Evolutionary conservation across 2,797 vertebrate genomes (phyloP).

Genomic region (Gymnodraco acuticeps): DNA sequence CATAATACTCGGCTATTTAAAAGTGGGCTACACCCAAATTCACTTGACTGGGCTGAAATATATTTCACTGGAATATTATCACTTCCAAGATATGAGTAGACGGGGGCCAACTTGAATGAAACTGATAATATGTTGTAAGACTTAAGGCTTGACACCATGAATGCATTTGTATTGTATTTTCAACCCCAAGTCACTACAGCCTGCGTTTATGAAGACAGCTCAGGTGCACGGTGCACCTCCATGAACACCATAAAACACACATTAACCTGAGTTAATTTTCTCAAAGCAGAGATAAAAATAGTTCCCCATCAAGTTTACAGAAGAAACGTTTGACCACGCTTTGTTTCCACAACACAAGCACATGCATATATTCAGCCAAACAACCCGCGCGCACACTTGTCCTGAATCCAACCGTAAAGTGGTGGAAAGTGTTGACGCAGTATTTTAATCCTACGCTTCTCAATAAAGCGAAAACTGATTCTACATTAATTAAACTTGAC

Average conservation of each 20-base stretch:
- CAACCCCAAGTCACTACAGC: neutral
- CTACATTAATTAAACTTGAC: conserved; percentile 14
- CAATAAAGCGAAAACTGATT: neutral
- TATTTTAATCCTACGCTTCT: neutral
- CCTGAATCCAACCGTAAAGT: conserved; percentile 16
- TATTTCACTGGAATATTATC: conserved; percentile 29
- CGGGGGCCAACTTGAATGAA: neutral
- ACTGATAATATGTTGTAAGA: conserved; percentile 3
- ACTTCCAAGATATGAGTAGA: conserved; percentile 1
- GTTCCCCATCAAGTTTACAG: neutral
- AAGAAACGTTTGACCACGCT: neutral
- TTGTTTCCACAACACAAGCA: neutral
- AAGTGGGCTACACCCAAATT: conserved; percentile 57
- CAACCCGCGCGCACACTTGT: conserved; percentile 24
- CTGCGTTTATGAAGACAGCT: neutral
- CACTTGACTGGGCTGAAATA: conserved; percentile 12
- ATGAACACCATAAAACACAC: neutral
- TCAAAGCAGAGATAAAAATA: neutral
- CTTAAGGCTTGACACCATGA: no score
- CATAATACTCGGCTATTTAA: conserved; percentile 3
- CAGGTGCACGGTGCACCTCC: neutral
- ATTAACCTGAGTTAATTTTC: neutral
- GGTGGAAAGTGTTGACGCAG: conserved; percentile 39
- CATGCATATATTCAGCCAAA: neutral
- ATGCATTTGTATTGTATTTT: neutral